Base-by-base conservation (phyloP, 2,113 vertebrate species). In the Muscicapa adusta region DNA sequence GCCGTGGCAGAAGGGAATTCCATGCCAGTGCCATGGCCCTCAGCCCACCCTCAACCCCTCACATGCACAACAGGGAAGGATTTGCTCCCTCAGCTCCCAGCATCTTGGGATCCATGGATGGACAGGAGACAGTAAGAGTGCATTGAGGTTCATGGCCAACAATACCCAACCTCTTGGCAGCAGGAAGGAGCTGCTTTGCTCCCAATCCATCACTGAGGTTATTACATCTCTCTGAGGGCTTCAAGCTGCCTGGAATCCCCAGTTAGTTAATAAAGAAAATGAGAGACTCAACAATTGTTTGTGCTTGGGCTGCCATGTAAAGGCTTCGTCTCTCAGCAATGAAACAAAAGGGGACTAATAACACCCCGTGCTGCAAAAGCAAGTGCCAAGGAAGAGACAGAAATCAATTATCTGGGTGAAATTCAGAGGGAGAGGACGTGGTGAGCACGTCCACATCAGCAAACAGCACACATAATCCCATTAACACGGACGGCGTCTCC, bases 381-480 rank as follows among this genome's bases (percentile, higher is more conserved):
- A 88, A 98, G 96, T 94, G 97, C 97, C 93, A 96, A 85, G 94
- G 95, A 98, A 97, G 89, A 97, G 96, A 96, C 96, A 94, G 67
- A 96, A 98, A 98, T 98, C 98, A 98, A 98, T 98, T 98, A 98
- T 97, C 97, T 47, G 91, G 97, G 95, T 96, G 97, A 94, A 97
- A 97, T 91, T 96, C 91, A 85, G 89, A 97, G 94, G 93, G 88
- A 88, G 93, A 93, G 77, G 90, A 86, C 90, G 86, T 50, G 10
- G 82, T 5, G 18, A 60, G 33, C 88, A 88, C 3, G 10, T 71
- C 34, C 67, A 40, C 93, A 67, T 94, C 93, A 94, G 95, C 95
- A 94, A 96, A 96, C 94, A 95, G 95, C 91, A 84, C 83, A 81
- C 96, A 89, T 96, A 96, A 97, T 97, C 96, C 97, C 96, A 97